These are phyloP conservation scores for Limosa lapponica DNA, from an alignment of 2,797 vertebrate species.

Conservation along the genomic window DNA sequence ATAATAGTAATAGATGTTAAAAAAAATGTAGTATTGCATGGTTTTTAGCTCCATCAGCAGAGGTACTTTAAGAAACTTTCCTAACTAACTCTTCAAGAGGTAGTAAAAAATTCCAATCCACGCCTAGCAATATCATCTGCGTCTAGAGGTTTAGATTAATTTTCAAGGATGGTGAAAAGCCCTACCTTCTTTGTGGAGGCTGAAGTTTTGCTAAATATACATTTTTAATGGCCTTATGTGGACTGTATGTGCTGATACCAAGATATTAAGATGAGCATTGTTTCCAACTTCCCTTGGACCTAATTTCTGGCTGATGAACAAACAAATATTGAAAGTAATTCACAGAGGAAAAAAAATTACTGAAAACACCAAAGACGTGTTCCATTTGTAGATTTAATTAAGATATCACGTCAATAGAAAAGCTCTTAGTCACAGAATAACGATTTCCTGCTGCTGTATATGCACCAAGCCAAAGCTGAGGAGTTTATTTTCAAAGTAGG, in stretches of 20 bases:
- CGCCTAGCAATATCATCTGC: neutral
- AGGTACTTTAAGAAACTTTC: neutral
- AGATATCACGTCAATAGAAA: constrained; percentile 11
- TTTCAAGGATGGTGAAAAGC: neutral
- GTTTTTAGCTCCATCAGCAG: neutral
- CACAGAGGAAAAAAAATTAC: neutral
- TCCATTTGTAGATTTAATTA: constrained; percentile 54
- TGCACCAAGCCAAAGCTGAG: neutral
- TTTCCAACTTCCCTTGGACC: neutral
- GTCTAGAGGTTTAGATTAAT: neutral
- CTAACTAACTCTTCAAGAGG: neutral
- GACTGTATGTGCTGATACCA: neutral
- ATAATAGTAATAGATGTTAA: neutral
- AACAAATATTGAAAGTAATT: constrained; percentile 38
- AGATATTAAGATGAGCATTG: neutral
- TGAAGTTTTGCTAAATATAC: neutral
- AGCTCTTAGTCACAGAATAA: neutral
- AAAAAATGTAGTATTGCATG: neutral
- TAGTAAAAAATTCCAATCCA: neutral
- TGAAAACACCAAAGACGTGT: neutral
- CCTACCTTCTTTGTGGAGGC: neutral
- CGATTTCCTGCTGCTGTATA: neutral
- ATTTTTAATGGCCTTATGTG: neutral
- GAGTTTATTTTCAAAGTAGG: neutral
- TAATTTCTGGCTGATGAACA: neutral